phyloP scores from a whole-genome alignment of 2,113 vertebrate genomes.

The Salvelinus namaycush region DNA sequence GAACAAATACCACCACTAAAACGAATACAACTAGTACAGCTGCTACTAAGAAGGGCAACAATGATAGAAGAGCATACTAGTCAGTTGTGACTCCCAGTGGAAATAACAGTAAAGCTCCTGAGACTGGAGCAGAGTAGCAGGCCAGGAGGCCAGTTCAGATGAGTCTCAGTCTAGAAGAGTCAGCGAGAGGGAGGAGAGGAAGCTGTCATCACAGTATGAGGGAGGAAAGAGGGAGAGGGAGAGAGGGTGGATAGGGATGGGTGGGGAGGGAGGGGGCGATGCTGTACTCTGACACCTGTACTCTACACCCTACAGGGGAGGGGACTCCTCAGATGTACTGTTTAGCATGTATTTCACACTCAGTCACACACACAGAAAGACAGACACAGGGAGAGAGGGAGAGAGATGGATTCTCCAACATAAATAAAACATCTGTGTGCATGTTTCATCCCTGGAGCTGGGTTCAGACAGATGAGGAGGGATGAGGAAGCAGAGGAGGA shows the following conservation, averaged over 20 bases:
- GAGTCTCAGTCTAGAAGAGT: constrained; percentile 9
- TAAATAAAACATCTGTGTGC: constrained; percentile 13
- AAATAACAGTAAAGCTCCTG: not conserved
- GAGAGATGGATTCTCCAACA: constrained; percentile 6
- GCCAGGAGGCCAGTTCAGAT: constrained; percentile 25
- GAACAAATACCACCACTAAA: too few species aligned
- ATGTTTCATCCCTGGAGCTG: not conserved
- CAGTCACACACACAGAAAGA: not conserved
- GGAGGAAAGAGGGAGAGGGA: not conserved
- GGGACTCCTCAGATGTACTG: not conserved
- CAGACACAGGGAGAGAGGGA: not conserved
- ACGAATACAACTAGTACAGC: not conserved
- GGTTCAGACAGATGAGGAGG: not conserved
- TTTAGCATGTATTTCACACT: constrained; percentile 8
- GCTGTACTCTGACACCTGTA: not conserved
- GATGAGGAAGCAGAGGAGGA: not conserved
- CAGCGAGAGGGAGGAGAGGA: not conserved
- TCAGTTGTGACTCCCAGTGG: not conserved
- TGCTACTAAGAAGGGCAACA: not conserved
- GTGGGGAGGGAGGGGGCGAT: not conserved
- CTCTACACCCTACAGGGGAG: not conserved
- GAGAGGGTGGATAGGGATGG: not conserved
- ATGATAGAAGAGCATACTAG: not conserved
- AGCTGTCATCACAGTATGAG: constrained; percentile 40
- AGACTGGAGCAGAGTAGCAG: not conserved